These are phyloP conservation scores for Poeciliopsis presidionis DNA, from an alignment of 2,797 vertebrate genomes.

Conservation along the genomic window DNA sequence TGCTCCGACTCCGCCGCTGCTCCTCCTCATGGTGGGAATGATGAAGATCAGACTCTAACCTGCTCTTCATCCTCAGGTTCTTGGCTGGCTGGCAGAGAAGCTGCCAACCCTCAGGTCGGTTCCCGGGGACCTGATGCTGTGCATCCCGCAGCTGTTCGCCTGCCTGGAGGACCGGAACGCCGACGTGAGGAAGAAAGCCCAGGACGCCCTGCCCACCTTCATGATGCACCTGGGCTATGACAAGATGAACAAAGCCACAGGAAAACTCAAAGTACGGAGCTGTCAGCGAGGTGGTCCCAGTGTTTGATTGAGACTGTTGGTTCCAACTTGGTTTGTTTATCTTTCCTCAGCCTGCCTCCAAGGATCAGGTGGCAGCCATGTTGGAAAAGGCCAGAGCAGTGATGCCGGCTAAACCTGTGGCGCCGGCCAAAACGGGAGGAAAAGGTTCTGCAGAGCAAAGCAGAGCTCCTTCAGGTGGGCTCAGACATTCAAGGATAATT, in stretches of 20 bases:
- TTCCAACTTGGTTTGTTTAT: not conserved
- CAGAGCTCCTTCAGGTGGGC: constrained; percentile 73
- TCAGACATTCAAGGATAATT: not conserved
- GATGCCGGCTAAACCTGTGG: constrained; percentile 91
- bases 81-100: constrained; percentile 95
- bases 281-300: not conserved
- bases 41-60: not conserved
- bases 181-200: constrained; percentile 96
- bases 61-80: constrained; percentile 77
- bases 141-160: constrained; percentile 88
- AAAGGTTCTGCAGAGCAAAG: constrained; percentile 54
- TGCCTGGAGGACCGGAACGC: constrained; percentile 97
- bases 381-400: constrained; percentile 93
- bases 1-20: not conserved
- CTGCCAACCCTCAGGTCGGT: constrained; percentile 87
- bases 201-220: constrained; percentile 93
- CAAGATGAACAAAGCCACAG: constrained; percentile 93
- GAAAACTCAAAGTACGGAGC: constrained; percentile 90
- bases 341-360: constrained; percentile 88
- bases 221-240: constrained; percentile 98
- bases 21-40: not conserved
- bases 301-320: no score
- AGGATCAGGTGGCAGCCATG: constrained; percentile 93
- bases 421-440: constrained; percentile 79
- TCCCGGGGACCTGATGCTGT: constrained; percentile 88